Evolutionary conservation across 2,888 invertebrate species (phyloP), one percentile per base, ranked within the genome.

Genomic region (Callimorpha dominula): DNA sequence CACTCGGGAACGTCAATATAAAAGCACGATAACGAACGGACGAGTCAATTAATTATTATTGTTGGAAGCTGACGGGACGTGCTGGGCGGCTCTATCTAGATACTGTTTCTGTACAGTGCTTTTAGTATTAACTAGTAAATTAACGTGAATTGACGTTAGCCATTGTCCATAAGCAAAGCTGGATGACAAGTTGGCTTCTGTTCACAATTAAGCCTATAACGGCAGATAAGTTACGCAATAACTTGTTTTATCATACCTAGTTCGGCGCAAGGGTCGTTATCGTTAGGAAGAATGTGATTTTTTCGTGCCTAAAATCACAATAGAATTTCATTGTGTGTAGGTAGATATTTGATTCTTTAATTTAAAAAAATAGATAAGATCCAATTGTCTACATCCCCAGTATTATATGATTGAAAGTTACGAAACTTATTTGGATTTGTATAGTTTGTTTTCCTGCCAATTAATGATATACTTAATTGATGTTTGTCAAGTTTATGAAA

Each of bases 31-130:
- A 95, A 95, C 95, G 94, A 95, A 95, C 94, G 94, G 95, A 95
- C 95, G 94, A 95, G 95, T 95, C 95, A 95, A 95, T 95, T 95
- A 95, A 95, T 95, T 95, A 95, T 95, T 95, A 94, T 95, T 94
- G 95, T 95, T 95, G 94, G 92, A 92, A 93, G 93, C 93, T 94
- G 94, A 94, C 92, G 93, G 92, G 90, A 93, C 92, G 90, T 92
- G 90, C 90, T 89, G 88, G 87, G 86, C 90, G 82, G 88, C 88
- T 92, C 87, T 89, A 90, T 92, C 90, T 89, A 89, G 90, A 90
- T 89, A 88, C 85, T 87, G 89, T 88, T 87, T 88, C 86, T 86
- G 86, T 89, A 86, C 86, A 87, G 81, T 85, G 81, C 83, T 85
- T 85, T 82, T 81, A 79, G 76, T 80, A 74, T 60, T 31, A 76